phyloP scores from a whole-genome alignment of 64 coral and sea anemone genomes.

The Actinia equina region DNA sequence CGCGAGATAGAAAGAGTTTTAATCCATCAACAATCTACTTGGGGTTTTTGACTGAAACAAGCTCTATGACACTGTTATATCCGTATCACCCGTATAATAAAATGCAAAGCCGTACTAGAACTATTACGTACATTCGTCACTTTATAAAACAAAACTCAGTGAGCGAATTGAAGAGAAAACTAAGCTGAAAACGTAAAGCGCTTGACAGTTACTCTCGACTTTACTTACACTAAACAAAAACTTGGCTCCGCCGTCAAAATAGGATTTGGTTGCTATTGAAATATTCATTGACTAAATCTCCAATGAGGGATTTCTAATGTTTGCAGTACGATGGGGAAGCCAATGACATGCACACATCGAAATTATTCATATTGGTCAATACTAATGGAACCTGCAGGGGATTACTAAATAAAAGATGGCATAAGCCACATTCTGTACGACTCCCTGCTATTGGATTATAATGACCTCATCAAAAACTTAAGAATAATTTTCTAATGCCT shows the following conservation, averaged over 20 bases:
- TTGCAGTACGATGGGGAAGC: background rate
- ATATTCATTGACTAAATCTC: constrained; percentile 1
- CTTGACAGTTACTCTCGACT: background rate
- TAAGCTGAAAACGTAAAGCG: background rate
- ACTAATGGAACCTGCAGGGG: background rate
- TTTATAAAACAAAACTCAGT: background rate
- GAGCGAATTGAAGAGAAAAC: background rate
- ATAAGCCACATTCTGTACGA: background rate
- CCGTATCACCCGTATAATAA: too few relatives aligned
- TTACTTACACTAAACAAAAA: background rate
- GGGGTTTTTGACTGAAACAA: too few relatives aligned
- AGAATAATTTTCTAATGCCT: background rate
- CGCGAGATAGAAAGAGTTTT: too few relatives aligned
- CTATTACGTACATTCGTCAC: background rate
- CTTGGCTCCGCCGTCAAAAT: background rate
- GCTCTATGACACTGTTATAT: too few relatives aligned
- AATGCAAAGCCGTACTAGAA: too few relatives aligned
- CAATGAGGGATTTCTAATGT: background rate
- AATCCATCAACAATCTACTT: too few relatives aligned
- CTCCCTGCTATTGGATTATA: background rate
- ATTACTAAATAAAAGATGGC: background rate
- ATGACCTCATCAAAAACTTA: background rate
- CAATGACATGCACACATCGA: background rate
- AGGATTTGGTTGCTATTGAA: constrained; percentile 4
- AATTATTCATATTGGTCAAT: constrained; percentile 7